Percentiles rank a stretch among this genome's conserved stretches.
Conservation (phyloP, 2,113 vertebrate species). For the Gnathonemus echidnorhynchus region DNA sequence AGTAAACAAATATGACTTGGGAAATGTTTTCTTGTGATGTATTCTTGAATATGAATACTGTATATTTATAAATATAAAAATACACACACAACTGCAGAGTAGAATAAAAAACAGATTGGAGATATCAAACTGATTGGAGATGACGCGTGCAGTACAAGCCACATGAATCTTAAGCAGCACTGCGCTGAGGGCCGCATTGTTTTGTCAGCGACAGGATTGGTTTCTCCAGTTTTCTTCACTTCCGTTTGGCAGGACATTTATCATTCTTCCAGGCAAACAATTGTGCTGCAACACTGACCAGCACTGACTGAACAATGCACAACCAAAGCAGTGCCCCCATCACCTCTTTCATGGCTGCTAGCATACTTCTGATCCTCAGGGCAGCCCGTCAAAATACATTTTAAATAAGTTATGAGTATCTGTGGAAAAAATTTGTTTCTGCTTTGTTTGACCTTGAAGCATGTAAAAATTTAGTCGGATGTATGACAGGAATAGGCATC, state of each 20-base stretch:
- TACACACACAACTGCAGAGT: background rate
- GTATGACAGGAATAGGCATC: background rate
- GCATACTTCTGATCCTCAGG: slow-evolving; percentile 57
- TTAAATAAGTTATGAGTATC: background rate
- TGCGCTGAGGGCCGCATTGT: slow-evolving; percentile 49
- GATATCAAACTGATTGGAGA: background rate
- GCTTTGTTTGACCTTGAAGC: background rate
- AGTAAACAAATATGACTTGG: background rate
- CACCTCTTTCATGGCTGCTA: slow-evolving; percentile 52
- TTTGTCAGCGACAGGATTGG: slow-evolving; percentile 40
- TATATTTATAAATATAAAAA: background rate
- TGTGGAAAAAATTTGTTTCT: slow-evolving; percentile 23
- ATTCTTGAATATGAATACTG: background rate
- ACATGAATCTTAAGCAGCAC: slow-evolving; percentile 54
- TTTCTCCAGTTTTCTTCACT: slow-evolving; percentile 45
- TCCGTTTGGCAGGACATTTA: slow-evolving; percentile 61
- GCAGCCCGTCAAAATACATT: slow-evolving; percentile 47
- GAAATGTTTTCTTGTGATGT: background rate
- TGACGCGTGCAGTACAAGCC: slow-evolving; percentile 25
- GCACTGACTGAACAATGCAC: slow-evolving; percentile 55
- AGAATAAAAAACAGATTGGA: background rate
- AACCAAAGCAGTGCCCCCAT: slow-evolving; percentile 46
- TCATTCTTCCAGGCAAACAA: slow-evolving; percentile 62
- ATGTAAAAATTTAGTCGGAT: background rate
- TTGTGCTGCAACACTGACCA: slow-evolving; percentile 55